These are phyloP conservation scores for Echeneis naucrates DNA, from an alignment of 2,797 vertebrate species.

Conservation along the genomic window DNA sequence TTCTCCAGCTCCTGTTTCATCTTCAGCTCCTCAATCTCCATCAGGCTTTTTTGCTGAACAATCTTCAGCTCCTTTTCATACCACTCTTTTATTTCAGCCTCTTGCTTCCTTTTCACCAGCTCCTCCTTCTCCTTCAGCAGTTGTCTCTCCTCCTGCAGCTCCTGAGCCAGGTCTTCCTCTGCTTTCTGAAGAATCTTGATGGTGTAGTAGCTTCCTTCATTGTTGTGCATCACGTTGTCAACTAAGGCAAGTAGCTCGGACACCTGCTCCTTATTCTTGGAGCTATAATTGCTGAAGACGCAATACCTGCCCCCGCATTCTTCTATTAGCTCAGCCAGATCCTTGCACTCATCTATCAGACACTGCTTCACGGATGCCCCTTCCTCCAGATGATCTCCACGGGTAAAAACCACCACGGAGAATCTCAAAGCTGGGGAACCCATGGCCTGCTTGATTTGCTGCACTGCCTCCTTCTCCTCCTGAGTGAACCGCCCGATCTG, in stretches of 20 bases:
- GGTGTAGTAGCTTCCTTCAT: slow-evolving; percentile 50
- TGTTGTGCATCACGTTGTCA: slow-evolving; percentile 49
- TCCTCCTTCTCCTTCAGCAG: slow-evolving; percentile 41
- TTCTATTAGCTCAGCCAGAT: slow-evolving; percentile 60
- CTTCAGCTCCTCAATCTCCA: slow-evolving; percentile 52
- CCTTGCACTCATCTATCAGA: slow-evolving; percentile 54
- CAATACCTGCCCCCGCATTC: slow-evolving; percentile 70
- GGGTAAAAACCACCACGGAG: slow-evolving; percentile 74
- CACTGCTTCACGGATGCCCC: slow-evolving; percentile 41
- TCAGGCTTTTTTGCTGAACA: slow-evolving; percentile 38
- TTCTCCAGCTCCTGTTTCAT: slow-evolving; percentile 44
- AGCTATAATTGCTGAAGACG: slow-evolving; percentile 70
- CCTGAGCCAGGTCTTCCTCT: slow-evolving; percentile 46
- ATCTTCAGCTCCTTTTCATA: slow-evolving; percentile 57
- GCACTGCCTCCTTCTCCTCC: slow-evolving; percentile 62
- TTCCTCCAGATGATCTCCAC: slow-evolving; percentile 70
- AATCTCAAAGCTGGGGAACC: slow-evolving; percentile 61
- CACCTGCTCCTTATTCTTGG: slow-evolving; percentile 66
- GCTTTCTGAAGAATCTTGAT: slow-evolving; percentile 60
- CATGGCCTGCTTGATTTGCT: slow-evolving; percentile 64
- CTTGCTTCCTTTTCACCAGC: slow-evolving; percentile 40
- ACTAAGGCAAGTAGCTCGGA: slow-evolving; percentile 59
- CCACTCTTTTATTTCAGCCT: slow-evolving; percentile 41
- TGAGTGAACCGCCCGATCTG: slow-evolving; percentile 70
- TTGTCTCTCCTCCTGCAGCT: slow-evolving; percentile 45